phyloP scores from a whole-genome alignment of 2,113 vertebrate species.

The Prionailurus bengalensis region DNA sequence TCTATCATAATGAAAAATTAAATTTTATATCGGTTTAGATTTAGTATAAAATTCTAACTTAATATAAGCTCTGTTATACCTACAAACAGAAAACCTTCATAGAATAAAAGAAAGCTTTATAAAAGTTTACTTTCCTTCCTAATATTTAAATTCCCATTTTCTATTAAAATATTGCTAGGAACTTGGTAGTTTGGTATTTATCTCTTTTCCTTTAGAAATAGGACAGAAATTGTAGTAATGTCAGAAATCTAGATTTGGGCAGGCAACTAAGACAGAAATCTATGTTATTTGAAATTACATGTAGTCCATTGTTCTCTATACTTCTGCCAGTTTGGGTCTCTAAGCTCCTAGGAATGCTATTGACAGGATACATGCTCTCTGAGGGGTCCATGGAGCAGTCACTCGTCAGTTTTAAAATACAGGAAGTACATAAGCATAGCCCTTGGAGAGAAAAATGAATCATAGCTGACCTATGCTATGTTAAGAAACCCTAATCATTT shows the following conservation, averaged over 20 bases:
- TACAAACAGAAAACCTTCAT: not conserved
- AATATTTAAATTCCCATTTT: conserved; percentile 10
- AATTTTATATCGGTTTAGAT: not conserved
- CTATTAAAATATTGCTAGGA: not conserved
- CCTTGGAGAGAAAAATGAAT: not conserved
- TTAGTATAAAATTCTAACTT: not conserved
- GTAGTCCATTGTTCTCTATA: not conserved
- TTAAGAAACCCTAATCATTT: not conserved
- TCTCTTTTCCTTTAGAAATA: not conserved
- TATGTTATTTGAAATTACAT: conserved; percentile 23
- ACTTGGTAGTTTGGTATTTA: not conserved
- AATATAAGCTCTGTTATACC: not conserved
- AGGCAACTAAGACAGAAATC: not conserved
- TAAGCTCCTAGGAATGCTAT: conserved; percentile 56
- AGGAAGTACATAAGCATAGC: conserved; percentile 50
- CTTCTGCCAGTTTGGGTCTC: not conserved
- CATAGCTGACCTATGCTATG: not conserved
- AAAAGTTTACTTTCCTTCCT: conserved; percentile 19
- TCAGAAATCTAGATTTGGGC: not conserved
- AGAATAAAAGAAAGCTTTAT: conserved; percentile 56
- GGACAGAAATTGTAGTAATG: not conserved
- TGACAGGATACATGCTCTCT: conserved; percentile 60
- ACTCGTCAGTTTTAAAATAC: conserved; percentile 58
- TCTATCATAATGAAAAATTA: conserved; percentile 6
- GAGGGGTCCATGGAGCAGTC: conserved; percentile 35